phyloP scores from a whole-genome alignment of 2,797 vertebrate species.

The Pipistrellus pipistrellus region DNA sequence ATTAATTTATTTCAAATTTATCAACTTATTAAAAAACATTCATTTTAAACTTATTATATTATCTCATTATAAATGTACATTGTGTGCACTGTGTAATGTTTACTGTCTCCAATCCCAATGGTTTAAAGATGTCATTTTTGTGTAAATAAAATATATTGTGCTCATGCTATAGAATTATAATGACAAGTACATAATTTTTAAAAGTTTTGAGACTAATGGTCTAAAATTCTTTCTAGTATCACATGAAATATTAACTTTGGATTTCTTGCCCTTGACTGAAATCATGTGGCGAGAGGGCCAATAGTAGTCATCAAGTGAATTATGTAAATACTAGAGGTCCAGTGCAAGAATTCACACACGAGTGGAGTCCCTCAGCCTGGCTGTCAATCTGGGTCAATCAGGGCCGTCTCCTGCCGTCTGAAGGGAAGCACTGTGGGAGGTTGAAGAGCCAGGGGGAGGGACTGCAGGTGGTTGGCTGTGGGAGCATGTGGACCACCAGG shows the following conservation, averaged over 20 bases:
- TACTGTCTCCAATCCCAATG: background rate
- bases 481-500: too few species aligned
- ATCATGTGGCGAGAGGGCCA: background rate
- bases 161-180: background rate
- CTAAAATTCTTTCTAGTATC: background rate
- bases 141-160: background rate
- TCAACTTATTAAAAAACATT: background rate
- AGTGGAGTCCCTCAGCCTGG: too few species aligned
- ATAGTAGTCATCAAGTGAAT: background rate
- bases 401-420: too few species aligned
- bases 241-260: background rate
- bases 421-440: too few species aligned
- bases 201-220: background rate
- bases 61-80: background rate
- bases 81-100: background rate
- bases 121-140: background rate
- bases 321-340: background rate
- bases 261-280: background rate
- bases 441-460: too few species aligned
- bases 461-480: too few species aligned
- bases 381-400: too few species aligned
- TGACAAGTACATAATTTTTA: background rate
- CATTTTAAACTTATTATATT: background rate
- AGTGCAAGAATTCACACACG: too few species aligned
- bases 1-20: background rate